Conservation (phyloP, 2,113 vertebrate species). For the Microcebus griseorufus region DNA sequence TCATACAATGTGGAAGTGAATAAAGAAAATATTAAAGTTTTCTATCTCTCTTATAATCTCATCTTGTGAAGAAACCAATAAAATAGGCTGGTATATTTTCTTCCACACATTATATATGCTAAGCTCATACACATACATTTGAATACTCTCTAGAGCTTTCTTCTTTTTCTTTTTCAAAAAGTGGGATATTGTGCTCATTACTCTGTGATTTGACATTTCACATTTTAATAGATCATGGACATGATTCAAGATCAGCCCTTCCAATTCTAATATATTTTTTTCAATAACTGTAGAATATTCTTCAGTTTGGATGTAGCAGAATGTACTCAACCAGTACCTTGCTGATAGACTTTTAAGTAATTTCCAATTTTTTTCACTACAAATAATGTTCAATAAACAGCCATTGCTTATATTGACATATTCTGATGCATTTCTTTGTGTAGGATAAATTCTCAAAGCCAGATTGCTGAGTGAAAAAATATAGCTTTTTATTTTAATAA, state of each 20-base stretch:
- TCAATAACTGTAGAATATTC: constrained; percentile 1
- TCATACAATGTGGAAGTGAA: neutral
- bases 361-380: neutral
- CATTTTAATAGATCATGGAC: neutral
- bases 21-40: neutral
- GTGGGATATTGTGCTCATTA: neutral
- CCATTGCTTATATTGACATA: neutral
- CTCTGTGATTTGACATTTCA: constrained; percentile 38
- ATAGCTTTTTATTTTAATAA: neutral
- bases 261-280: neutral
- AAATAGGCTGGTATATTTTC: neutral
- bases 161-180: constrained; percentile 23
- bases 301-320: neutral
- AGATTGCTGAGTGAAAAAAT: neutral
- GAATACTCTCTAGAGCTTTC: neutral
- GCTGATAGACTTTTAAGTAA: constrained; percentile 8
- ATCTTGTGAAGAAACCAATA: neutral
- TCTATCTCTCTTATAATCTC: neutral
- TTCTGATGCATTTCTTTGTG: neutral
- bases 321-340: neutral
- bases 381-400: neutral
- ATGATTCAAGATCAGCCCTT: neutral
- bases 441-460: neutral
- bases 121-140: neutral
- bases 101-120: neutral